These are phyloP conservation scores for Hydropsyche tenuis DNA, from an alignment of 1,140 invertebrate species.

Conservation along the genomic window DNA sequence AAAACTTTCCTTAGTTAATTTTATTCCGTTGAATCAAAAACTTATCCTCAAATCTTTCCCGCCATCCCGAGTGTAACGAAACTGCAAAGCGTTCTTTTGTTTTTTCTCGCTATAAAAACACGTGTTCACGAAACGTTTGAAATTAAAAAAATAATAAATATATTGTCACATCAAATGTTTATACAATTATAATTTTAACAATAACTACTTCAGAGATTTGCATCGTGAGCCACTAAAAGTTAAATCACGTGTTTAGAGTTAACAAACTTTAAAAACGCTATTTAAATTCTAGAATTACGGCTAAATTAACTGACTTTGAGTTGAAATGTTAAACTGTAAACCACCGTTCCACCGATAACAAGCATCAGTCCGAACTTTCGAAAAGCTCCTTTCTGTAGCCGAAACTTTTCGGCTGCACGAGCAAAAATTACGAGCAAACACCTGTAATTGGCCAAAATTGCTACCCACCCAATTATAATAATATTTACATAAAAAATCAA, in stretches of 20 bases:
- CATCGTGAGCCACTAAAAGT: no score
- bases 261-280: neutral
- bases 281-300: neutral
- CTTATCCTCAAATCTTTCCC: constrained; percentile 7
- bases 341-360: neutral
- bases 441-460: constrained; percentile 47
- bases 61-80: neutral
- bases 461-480: no score
- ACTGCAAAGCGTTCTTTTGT: neutral
- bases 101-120: neutral
- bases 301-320: neutral
- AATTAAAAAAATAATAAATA: constrained; percentile 4
- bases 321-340: neutral
- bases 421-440: constrained; percentile 47
- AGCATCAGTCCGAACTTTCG: neutral
- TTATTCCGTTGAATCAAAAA: constrained; percentile 25
- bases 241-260: no score
- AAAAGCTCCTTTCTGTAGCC: constrained; percentile 1
- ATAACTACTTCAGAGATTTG: no score
- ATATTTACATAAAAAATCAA: no score
- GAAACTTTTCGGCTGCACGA: constrained; percentile 5
- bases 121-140: neutral
- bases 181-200: no score
- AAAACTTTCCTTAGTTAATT: constrained; percentile 25
- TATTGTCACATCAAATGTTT: neutral